Evolutionary conservation across 2,888 invertebrate genomes (phyloP), one percentile per base, ranked within the genome.

Genomic region (Agrilus mali): DNA sequence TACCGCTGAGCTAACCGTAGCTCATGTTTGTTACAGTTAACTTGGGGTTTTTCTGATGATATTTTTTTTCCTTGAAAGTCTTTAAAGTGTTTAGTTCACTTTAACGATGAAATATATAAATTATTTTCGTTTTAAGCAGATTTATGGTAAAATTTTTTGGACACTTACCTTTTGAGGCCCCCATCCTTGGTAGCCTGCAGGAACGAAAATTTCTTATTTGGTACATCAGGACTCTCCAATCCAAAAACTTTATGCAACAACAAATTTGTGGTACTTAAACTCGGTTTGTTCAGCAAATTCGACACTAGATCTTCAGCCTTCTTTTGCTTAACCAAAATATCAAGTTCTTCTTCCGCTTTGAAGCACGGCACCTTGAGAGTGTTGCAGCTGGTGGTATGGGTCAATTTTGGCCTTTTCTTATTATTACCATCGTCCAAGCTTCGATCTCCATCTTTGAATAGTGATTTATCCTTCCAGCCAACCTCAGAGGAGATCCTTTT

Each of bases 301-400:
- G 13, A 17, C 1, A 13, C 13, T 22, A 37, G 42, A 2, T 46
- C 48, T 7, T 33, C 34, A 2, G 43, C 69, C 41, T 74, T 65
- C 44, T 72, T 35, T 45, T 51, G n/a, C 52, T 54, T 5, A 49
- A 52, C 31, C 42, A 49, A 33, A 13, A 32, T 37, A 44, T 59
- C 57, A 8, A 58, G 50, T 43, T 65, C 64, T 32, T 66, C 65
- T 36, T 65, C 64, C 2, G 71, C 70, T 17, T 59, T 57, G 13
- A 54, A 49, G 1, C 59, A 53, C 15, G 79, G 72, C 39, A 80
- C 77, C 59, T 79, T 77, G 6, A 82, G 63, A 54, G 81, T 78
- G 56, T 80, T 80, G 55, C 80, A 81, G n/a, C 80, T 81, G 2
- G 78, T 72, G 0, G 80, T 77, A 44, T 80, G 75, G 38, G 74